Conservation (phyloP, 1,140 invertebrate species). For the Oryctes rhinoceros region DNA sequence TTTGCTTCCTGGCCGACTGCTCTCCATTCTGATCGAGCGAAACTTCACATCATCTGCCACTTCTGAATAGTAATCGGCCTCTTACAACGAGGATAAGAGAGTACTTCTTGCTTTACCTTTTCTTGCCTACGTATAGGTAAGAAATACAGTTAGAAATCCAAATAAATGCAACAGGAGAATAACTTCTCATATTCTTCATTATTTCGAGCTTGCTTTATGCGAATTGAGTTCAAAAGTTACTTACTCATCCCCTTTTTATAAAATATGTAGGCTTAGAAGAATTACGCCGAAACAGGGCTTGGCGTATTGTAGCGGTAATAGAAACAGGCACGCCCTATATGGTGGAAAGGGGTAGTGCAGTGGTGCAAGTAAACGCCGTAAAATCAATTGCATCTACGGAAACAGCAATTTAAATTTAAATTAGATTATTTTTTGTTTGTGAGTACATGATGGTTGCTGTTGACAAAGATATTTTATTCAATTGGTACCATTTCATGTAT, state of each 20-base stretch:
- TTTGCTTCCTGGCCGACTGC: slow-evolving; percentile 5
- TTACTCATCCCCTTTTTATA: neutral
- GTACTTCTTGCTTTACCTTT: neutral
- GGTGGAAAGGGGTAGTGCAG: neutral
- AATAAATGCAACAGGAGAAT: neutral
- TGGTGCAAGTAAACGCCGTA: neutral
- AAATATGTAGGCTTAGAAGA: neutral
- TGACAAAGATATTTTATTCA: neutral
- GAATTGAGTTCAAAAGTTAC: neutral
- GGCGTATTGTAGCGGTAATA: neutral
- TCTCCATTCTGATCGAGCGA: neutral
- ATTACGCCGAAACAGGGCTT: no score
- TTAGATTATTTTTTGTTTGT: neutral
- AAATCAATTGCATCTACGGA: neutral
- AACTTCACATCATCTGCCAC: neutral
- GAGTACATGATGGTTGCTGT: neutral
- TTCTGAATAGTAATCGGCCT: neutral
- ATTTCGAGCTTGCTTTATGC: neutral
- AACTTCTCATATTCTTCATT: neutral
- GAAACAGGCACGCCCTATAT: neutral
- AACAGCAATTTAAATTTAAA: neutral
- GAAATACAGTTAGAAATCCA: neutral
- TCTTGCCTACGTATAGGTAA: neutral
- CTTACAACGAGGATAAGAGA: neutral
- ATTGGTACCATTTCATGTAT: neutral